phyloP scores from a whole-genome alignment of 2,113 vertebrate genomes.

The Pterophyllum scalare region DNA sequence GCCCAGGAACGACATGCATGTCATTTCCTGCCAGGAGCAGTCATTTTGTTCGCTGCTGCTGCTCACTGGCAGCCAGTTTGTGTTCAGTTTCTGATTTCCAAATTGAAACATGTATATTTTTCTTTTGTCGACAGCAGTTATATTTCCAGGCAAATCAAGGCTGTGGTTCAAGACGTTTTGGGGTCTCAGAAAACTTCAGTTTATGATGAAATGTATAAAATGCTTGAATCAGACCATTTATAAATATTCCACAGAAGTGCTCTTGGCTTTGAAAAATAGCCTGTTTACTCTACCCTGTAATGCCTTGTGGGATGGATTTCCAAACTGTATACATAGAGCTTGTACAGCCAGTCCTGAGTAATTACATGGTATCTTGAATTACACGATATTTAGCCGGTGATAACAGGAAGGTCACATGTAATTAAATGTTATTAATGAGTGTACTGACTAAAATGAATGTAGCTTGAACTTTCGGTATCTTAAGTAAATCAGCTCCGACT shows the following conservation, averaged over 20 bases:
- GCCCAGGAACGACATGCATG: conserved; percentile 74
- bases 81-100: conserved; percentile 73
- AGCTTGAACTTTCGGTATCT: conserved; percentile 47
- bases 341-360: conserved; percentile 70
- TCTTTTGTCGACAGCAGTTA: conserved; percentile 71
- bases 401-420: conserved; percentile 78
- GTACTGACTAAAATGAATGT: conserved; percentile 69
- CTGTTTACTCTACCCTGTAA: conserved; percentile 71
- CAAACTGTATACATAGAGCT: conserved; percentile 71
- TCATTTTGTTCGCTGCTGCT: conserved; percentile 68
- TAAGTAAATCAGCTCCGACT: conserved; percentile 29
- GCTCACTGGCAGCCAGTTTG: conserved; percentile 62
- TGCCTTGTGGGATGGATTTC: conserved; percentile 64
- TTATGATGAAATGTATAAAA: conserved; percentile 66
- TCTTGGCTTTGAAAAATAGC: conserved; percentile 73
- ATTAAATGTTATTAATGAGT: conserved; percentile 76
- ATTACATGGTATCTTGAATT: conserved; percentile 77
- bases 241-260: conserved; percentile 69
- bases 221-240: conserved; percentile 64
- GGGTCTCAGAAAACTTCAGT: conserved; percentile 47
- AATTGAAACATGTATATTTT: conserved; percentile 78
- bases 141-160: conserved; percentile 75
- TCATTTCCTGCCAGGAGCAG: conserved; percentile 77
- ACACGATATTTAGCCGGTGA: conserved; percentile 71
- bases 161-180: conserved; percentile 49